Evolutionary conservation across 2,888 invertebrate genomes (phyloP).

Genomic region (Omphaloscelis lunosa): DNA sequence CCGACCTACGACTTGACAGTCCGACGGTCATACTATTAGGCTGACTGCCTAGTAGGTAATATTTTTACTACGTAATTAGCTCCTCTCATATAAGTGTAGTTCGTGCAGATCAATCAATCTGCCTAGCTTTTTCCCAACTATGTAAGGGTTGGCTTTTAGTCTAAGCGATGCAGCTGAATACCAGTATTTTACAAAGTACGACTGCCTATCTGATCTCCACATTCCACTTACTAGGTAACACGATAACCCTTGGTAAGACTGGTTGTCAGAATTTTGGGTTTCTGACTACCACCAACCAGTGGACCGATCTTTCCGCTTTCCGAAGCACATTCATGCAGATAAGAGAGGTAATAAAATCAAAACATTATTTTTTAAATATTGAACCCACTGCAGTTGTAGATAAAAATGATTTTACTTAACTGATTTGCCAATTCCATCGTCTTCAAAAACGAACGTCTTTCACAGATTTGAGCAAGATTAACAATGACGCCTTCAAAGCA

Average conservation of each 20-base stretch:
- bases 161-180: neutral
- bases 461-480: neutral
- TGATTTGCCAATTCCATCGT: neutral
- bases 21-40: no score
- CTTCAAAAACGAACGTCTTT: slow-evolving; percentile 7
- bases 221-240: neutral
- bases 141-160: neutral
- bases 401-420: neutral
- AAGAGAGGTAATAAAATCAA: neutral
- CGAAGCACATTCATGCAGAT: neutral
- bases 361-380: neutral
- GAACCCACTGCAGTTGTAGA: neutral
- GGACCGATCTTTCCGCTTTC: neutral
- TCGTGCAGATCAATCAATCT: neutral
- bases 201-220: neutral
- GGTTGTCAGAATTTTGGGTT: neutral
- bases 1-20: no score
- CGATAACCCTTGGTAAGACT: neutral
- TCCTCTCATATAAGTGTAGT: neutral
- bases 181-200: neutral
- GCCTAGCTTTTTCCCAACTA: neutral
- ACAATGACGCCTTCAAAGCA: slow-evolving; percentile 6
- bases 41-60: neutral
- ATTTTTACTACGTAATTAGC: neutral
- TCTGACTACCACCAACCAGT: neutral